phyloP scores from a whole-genome alignment of 2,797 vertebrate species.

The Leptoclinus maculatus region DNA sequence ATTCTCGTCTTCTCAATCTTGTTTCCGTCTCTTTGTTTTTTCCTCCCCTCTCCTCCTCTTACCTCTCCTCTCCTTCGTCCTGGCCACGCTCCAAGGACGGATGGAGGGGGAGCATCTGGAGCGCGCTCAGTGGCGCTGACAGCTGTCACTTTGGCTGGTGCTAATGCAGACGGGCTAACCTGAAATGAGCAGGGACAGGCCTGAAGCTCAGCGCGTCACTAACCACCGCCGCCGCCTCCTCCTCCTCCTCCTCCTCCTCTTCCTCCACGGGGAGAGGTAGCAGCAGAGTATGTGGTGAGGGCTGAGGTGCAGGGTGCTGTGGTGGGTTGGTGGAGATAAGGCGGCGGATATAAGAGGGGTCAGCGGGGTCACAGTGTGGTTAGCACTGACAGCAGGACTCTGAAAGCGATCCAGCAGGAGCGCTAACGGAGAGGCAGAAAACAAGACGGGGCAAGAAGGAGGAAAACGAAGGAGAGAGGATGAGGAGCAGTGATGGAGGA shows the following conservation, averaged over 20 bases:
- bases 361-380: slow-evolving; percentile 75
- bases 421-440: slow-evolving; percentile 49
- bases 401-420: slow-evolving; percentile 71
- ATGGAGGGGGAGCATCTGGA: slow-evolving; percentile 62
- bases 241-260: slow-evolving; percentile 14
- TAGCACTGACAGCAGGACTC: slow-evolving; percentile 68
- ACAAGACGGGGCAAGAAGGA: slow-evolving; percentile 16
- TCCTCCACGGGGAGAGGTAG: slow-evolving; percentile 24
- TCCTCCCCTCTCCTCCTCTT: slow-evolving; percentile 24
- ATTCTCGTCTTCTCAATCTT: neutral
- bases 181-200: slow-evolving; percentile 77
- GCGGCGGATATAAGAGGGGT: slow-evolving; percentile 77
- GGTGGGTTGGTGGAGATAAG: slow-evolving; percentile 77
- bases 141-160: slow-evolving; percentile 77
- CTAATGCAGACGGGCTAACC: slow-evolving; percentile 78
- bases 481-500: slow-evolving; percentile 1
- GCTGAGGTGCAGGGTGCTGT: slow-evolving; percentile 61
- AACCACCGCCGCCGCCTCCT: slow-evolving; percentile 20
- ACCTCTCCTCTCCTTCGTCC: slow-evolving; percentile 32
- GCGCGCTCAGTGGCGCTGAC: slow-evolving; percentile 69
- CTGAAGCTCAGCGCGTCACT: slow-evolving; percentile 41
- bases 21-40: neutral
- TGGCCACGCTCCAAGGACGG: slow-evolving; percentile 72
- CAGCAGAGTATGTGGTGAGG: slow-evolving; percentile 38
- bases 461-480: slow-evolving; percentile 7